Percentiles rank a stretch among this genome's conserved stretches.
Conservation (phyloP, 2,888 invertebrate genomes). For the Mesorhabditis sp. region DNA sequence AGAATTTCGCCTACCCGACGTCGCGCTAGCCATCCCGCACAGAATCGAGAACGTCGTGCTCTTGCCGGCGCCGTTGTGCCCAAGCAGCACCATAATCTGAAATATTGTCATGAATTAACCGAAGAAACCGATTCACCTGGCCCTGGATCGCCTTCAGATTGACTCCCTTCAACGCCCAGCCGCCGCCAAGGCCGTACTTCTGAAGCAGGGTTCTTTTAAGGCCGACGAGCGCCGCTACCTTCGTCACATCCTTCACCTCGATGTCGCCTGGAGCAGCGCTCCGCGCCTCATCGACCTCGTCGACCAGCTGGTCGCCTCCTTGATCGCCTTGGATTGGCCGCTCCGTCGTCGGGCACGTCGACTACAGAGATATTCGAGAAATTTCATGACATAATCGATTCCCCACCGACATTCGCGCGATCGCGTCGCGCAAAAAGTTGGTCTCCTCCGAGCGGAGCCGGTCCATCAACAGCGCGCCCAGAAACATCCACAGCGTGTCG, state of each 20-base stretch:
- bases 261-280: constrained; percentile 36
- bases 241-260: constrained; percentile 36
- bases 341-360: too few relatives aligned
- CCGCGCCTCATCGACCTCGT: constrained; percentile 21
- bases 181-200: constrained; percentile 40
- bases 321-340: too few relatives aligned
- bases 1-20: too few relatives aligned
- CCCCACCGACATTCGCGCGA: too few relatives aligned
- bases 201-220: neutral
- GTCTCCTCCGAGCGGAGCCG: too few relatives aligned
- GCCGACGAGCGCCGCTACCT: constrained; percentile 12
- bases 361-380: too few relatives aligned
- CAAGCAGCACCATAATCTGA: constrained; percentile 50
- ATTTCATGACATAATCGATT: too few relatives aligned
- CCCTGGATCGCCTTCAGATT: constrained; percentile 46
- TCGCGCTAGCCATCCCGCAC: constrained; percentile 42
- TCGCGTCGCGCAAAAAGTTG: too few relatives aligned
- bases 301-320: too few relatives aligned
- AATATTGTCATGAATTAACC: neutral
- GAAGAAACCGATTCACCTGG: constrained; percentile 21
- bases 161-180: constrained; percentile 48
- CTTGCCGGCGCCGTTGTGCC: constrained; percentile 18
- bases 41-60: constrained; percentile 43
- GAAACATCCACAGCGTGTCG: too few relatives aligned
- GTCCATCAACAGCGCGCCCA: too few relatives aligned